Percentiles rank a stretch among this genome's conserved stretches.
Conservation (phyloP, 2,113 vertebrate species). For the Antennarius striatus region DNA sequence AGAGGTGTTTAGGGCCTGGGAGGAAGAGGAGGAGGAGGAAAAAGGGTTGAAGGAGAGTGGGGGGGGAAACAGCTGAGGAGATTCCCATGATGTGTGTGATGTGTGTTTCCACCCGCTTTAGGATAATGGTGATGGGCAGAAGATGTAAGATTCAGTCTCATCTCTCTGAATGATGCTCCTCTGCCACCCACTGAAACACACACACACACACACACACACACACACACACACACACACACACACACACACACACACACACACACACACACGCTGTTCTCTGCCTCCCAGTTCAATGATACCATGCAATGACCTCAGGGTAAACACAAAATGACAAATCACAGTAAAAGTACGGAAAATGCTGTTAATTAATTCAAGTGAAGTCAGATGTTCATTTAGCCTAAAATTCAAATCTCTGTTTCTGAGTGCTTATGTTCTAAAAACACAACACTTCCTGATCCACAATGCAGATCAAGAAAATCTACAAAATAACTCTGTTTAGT, state of each 20-base stretch:
- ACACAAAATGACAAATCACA: slow-evolving; percentile 8
- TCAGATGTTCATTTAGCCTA: neutral
- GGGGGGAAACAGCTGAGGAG: slow-evolving; percentile 67
- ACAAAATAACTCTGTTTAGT: neutral
- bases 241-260: slow-evolving; percentile 26
- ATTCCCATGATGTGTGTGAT: slow-evolving; percentile 50
- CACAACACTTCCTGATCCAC: neutral
- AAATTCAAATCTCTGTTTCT: neutral
- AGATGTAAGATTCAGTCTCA: slow-evolving; percentile 71
- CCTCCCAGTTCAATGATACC: neutral
- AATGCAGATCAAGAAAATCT: neutral
- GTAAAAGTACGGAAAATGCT: neutral
- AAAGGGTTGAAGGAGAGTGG: slow-evolving; percentile 23
- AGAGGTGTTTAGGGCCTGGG: slow-evolving; percentile 62
- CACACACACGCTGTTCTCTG: slow-evolving; percentile 20
- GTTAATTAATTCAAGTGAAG: neutral
- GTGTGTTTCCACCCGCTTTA: slow-evolving; percentile 53
- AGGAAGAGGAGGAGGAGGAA: slow-evolving; percentile 27
- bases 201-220: slow-evolving; percentile 39
- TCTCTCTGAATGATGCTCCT: slow-evolving; percentile 80
- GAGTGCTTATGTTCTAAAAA: neutral
- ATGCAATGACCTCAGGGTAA: neutral
- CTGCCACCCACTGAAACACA: slow-evolving; percentile 42
- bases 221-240: slow-evolving; percentile 36
- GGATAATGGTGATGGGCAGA: slow-evolving; percentile 69